Evolutionary conservation across 2,888 invertebrate genomes (phyloP), one percentile per base, ranked within the genome.

Genomic region (Malthinus flaveolus): DNA sequence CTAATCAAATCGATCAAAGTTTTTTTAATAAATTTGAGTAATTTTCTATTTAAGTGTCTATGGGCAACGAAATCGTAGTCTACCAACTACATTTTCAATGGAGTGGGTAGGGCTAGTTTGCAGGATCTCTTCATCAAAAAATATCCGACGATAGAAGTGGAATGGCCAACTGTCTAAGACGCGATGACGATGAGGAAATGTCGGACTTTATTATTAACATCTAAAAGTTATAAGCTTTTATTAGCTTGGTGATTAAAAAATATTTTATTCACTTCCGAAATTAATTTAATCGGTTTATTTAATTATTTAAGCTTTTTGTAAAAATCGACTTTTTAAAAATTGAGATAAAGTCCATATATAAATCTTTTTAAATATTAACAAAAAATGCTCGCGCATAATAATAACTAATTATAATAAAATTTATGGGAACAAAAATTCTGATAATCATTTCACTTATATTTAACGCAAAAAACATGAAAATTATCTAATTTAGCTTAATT

Each of bases 401-500:
- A 56, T 49, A 49, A 35, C 52, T 59, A 54, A 59, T 59, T 61
- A 56, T 46, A 46, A 53, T 45, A 32, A 49, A 61, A 61, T 61
- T 56, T 56, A 53, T 61, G 52, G 37, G 34, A 37, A 49, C 23
- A 44, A 42, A 42, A 47, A 47, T 55, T 47, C 47, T 50, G 55
- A 59, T 55, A 59, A 55, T 55, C 52, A 56, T 56, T 48, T 56
- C 52, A 48, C 56, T 60, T 42, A 45, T 60, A 52, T 56, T 56
- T 48, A 50, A 51, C 46, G 49, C 51, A 45, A 49, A 57, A 57
- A 60, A 61, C 57, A 54, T 49, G 58, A 55, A 53, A 61, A 61
- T 58, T 55, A 58, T 57, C 59, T 52, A 52, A 55, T 62, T 66
- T 67, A 63, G 63, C 64, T 66, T 66, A 67, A 68, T 66, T 69